phyloP scores from a whole-genome alignment of 2,797 vertebrate species.

The Sebastes miniatus region DNA sequence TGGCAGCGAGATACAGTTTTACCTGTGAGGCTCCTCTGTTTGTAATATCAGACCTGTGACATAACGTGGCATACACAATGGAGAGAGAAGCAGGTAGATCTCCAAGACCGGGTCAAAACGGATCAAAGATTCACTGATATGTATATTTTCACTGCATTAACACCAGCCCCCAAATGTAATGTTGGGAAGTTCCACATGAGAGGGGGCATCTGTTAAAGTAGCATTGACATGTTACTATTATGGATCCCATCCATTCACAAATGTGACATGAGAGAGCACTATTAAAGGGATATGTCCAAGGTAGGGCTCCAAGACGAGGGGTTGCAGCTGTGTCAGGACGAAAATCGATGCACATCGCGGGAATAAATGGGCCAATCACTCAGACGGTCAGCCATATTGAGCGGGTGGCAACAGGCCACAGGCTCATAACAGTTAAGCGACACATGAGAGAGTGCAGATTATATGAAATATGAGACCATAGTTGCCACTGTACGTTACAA shows the following conservation, averaged over 20 bases:
- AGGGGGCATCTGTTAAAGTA: constrained; percentile 44
- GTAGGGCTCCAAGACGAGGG: constrained; percentile 52
- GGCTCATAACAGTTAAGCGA: constrained; percentile 62
- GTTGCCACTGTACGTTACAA: constrained; percentile 23
- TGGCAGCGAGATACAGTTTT: background rate
- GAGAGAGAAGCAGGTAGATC: background rate
- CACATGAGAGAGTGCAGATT: constrained; percentile 58
- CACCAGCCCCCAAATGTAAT: constrained; percentile 10
- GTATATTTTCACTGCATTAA: constrained; percentile 5
- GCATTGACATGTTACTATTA: constrained; percentile 56
- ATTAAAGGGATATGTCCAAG: constrained; percentile 53
- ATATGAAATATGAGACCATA: constrained; percentile 47
- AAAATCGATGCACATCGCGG: constrained; percentile 70
- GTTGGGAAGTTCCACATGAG: constrained; percentile 20
- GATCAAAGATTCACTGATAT: constrained; percentile 27
- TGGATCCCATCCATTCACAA: constrained; percentile 52
- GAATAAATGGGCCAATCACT: constrained; percentile 74
- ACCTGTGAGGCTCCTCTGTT: background rate
- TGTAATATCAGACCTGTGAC: constrained; percentile 1
- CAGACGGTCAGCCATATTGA: constrained; percentile 67
- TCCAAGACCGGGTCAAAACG: background rate
- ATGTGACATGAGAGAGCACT: constrained; percentile 58
- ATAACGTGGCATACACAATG: background rate
- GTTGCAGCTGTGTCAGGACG: constrained; percentile 49
- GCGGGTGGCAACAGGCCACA: constrained; percentile 55